phyloP scores from a whole-genome alignment of 2,888 invertebrate species.

The Drosophila testacea region DNA sequence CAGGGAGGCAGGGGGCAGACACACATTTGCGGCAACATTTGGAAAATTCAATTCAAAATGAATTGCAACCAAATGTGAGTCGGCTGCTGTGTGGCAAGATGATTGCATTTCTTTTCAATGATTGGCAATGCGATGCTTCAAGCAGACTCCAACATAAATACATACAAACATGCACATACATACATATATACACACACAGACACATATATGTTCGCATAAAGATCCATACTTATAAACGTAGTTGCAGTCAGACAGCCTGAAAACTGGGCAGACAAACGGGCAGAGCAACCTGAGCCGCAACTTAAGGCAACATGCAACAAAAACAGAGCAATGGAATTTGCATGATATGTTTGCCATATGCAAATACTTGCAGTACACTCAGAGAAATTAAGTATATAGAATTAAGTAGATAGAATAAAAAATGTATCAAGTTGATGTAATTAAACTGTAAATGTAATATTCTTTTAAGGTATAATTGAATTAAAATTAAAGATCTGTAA shows the following conservation, averaged over 20 bases:
- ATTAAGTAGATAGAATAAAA: neutral
- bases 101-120: conserved; percentile 78
- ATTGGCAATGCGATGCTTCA: conserved; percentile 54
- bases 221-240: neutral
- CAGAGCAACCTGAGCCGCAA: conserved; percentile 37
- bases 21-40: conserved; percentile 48
- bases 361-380: conserved; percentile 61
- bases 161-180: conserved; percentile 1
- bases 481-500: no score
- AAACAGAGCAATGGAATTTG: conserved; percentile 59
- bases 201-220: neutral
- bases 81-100: conserved; percentile 60
- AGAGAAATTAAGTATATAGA: conserved; percentile 15
- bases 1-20: conserved; percentile 1
- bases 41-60: conserved; percentile 68
- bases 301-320: conserved; percentile 19
- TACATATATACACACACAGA: conserved; percentile 13
- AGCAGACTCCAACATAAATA: conserved; percentile 15
- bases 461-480: no score
- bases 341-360: conserved; percentile 74
- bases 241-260: conserved; percentile 5
- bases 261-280: conserved; percentile 14
- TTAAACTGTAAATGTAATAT: no score
- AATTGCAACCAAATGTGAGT: conserved; percentile 70
- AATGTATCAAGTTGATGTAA: neutral